Evolutionary conservation across 2,797 vertebrate species (phyloP), one percentile per base, ranked within the genome.

Genomic region (Coreius guichenoti): DNA sequence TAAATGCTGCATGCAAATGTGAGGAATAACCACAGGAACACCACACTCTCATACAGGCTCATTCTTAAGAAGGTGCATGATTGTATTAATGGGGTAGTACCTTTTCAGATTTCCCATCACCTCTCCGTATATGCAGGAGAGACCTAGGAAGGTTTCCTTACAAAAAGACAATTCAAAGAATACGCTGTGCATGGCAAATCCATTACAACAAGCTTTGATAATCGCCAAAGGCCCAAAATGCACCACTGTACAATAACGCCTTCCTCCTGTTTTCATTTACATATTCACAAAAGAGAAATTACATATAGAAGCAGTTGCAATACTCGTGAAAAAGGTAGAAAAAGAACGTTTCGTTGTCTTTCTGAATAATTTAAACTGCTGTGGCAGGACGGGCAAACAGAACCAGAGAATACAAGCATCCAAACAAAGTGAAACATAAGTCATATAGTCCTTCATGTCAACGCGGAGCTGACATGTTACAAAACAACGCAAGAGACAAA

Each of bases 311-410:
- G 95, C 94, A 93, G 94, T 95, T 94, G 95, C 93, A 94, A 93
- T 94, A 94, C 93, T 94, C 94, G 94, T 95, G 95, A 96, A 96
- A 96, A 96, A 92, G 93, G 95, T 95, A 95, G 95, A 95, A 97
- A 96, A 96, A 95, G 95, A 96, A 96, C 96, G 90, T 93, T 94
- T 91, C 81, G 92, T 88, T 87, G 92, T 95, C 93, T 95, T 95
- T 95, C 94, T 96, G 95, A 97, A 97, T 97, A 97, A 97, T 95
- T 98, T 97, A 97, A 96, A 95, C 94, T 93, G 93, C 93, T 93
- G 92, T 91, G 93, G 94, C 92, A 76, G 89, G 91, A 90, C 90
- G 92, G 89, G 92, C 93, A 94, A 94, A 95, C 94, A 93, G 94
- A 95, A 96, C 92, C 92, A 84, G 93, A 92, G 90, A 92, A 90